Conservation (phyloP, 2,113 vertebrate species). For the Mesembrinibis cayennensis region DNA sequence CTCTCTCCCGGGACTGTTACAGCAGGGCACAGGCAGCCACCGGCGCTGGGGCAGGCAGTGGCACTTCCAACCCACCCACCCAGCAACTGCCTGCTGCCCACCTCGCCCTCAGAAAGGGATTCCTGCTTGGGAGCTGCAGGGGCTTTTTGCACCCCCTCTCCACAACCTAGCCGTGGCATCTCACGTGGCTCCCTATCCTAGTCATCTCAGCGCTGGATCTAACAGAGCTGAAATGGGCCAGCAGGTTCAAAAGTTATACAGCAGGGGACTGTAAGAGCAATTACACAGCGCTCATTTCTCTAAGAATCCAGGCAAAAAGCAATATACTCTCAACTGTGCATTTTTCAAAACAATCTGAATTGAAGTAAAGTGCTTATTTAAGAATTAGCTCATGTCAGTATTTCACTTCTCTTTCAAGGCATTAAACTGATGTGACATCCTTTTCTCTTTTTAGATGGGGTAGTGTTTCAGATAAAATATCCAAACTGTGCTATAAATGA, state of each 20-base stretch:
- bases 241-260: not conserved
- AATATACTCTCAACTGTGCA: not conserved
- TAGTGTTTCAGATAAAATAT: not conserved
- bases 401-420: not conserved
- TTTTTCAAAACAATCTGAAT: not conserved
- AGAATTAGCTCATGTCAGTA: not conserved
- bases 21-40: not conserved
- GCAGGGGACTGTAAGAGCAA: not conserved
- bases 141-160: not conserved
- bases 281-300: not conserved
- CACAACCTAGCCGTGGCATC: accelerated
- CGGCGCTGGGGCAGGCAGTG: accelerated
- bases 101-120: not conserved
- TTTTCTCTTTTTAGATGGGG: not conserved
- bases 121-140: not conserved
- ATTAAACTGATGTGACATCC: not conserved
- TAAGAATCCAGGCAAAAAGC: not conserved
- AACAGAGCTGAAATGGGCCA: not conserved
- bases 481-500: not conserved
- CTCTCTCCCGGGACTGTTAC: not conserved
- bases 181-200: not conserved
- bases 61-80: not conserved
- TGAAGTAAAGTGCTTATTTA: not conserved
- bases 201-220: not conserved
- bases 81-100: not conserved